Conservation (phyloP, 2,797 vertebrate genomes). For the Sebastiscus tertius region DNA sequence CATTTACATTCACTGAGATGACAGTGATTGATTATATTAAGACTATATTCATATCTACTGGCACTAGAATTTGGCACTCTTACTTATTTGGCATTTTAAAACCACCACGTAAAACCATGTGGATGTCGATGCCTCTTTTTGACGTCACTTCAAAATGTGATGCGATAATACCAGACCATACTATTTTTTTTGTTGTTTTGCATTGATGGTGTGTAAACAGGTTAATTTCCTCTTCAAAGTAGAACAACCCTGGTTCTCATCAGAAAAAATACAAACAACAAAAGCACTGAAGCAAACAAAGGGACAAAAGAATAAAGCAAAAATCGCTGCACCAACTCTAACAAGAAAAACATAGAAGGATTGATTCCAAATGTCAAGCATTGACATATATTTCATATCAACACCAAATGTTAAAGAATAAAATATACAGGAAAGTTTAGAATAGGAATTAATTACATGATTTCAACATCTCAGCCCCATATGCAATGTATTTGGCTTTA, state of each 20-base stretch:
- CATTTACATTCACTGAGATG: slow-evolving; percentile 85
- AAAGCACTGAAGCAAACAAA: slow-evolving; percentile 77
- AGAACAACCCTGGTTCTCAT: slow-evolving; percentile 74
- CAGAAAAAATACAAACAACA: slow-evolving; percentile 79
- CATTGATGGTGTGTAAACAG: slow-evolving; percentile 78
- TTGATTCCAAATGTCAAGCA: slow-evolving; percentile 95
- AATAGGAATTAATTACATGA: slow-evolving; percentile 98
- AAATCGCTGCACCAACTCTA: slow-evolving; percentile 70
- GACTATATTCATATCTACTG: slow-evolving; percentile 82
- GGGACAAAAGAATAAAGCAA: slow-evolving; percentile 59
- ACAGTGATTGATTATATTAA: slow-evolving; percentile 82
- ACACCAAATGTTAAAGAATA: slow-evolving; percentile 98
- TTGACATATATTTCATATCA: slow-evolving; percentile 94
- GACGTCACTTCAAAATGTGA: slow-evolving; percentile 73
- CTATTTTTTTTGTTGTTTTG: slow-evolving; percentile 52
- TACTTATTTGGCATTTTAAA: slow-evolving; percentile 84
- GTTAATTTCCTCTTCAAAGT: slow-evolving; percentile 63
- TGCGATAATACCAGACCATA: slow-evolving; percentile 66
- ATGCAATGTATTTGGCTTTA: slow-evolving; percentile 95
- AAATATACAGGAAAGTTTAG: slow-evolving; percentile 95
- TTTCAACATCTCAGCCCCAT: slow-evolving; percentile 85
- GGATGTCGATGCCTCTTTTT: slow-evolving; percentile 73
- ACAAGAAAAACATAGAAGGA: slow-evolving; percentile 91
- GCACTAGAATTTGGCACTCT: slow-evolving; percentile 84
- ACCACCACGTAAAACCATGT: slow-evolving; percentile 64